A percentile compares a stretch with the other conserved stretches of the same genome.
Evolutionary conservation across 1,140 invertebrate genomes (phyloP).

Genomic region (Penaeus japonicus): DNA sequence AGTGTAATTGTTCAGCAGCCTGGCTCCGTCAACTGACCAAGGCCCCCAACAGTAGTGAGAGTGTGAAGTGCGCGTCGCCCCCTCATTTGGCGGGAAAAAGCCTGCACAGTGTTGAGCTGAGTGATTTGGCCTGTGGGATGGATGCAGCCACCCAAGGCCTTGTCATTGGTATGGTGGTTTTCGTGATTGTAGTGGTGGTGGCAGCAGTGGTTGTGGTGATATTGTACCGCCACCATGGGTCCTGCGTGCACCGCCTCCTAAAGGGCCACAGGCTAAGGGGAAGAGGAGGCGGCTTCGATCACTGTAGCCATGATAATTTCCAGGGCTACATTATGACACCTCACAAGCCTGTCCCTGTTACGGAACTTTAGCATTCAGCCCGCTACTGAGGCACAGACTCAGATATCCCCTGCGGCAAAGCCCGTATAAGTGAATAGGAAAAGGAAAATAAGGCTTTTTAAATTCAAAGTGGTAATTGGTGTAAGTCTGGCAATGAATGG

Average conservation of each 20-base stretch:
- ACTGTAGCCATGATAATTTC: conserved; percentile 44
- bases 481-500: background rate
- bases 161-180: conserved; percentile 51
- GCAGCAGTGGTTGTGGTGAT: conserved; percentile 50
- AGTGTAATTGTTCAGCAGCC: conserved; percentile 56
- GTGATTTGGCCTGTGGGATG: conserved; percentile 55
- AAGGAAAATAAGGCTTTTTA: conserved; percentile 4
- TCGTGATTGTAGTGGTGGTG: conserved; percentile 35
- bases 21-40: conserved; percentile 47
- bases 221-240: conserved; percentile 52
- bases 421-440: conserved; percentile 8
- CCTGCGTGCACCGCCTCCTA: conserved; percentile 51
- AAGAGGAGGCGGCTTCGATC: conserved; percentile 27
- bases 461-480: conserved; percentile 11
- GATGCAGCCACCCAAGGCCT: conserved; percentile 51
- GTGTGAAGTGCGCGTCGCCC: conserved; percentile 44
- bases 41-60: conserved; percentile 40
- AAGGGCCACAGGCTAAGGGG: conserved; percentile 54
- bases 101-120: conserved; percentile 40
- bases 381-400: conserved; percentile 41
- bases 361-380: conserved; percentile 59
- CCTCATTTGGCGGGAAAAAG: conserved; percentile 27
- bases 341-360: conserved; percentile 57
- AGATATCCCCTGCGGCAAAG: background rate
- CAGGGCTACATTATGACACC: conserved; percentile 53